These are phyloP conservation scores for Podarcis muralis DNA, from an alignment of 2,113 vertebrate genomes.

Conservation along the genomic window DNA sequence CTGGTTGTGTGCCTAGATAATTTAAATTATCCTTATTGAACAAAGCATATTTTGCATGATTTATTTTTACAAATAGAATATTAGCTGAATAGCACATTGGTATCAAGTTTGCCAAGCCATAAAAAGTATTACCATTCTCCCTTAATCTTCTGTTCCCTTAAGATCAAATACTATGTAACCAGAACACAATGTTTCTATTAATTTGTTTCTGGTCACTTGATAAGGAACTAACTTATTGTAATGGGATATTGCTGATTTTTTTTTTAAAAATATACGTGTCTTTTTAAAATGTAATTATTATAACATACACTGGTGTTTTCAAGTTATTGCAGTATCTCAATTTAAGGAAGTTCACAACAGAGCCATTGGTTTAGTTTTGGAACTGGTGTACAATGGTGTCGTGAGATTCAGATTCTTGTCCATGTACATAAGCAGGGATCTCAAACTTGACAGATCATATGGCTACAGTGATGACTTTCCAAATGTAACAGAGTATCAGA, in stretches of 20 bases:
- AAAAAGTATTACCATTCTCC: not conserved
- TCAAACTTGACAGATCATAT: not conserved
- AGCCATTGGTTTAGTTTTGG: not conserved
- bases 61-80: not conserved
- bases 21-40: conserved; percentile 47
- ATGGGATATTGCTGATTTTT: not conserved
- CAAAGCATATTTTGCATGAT: conserved; percentile 69
- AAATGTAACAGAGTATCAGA: not conserved
- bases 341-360: not conserved
- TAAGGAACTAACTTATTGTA: not conserved
- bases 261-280: not conserved
- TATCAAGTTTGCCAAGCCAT: not conserved
- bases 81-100: not conserved
- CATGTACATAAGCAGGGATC: not conserved
- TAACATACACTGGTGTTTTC: not conserved
- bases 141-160: not conserved
- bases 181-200: not conserved
- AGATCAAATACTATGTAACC: not conserved
- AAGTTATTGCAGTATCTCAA: not conserved
- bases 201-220: not conserved
- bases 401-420: not conserved
- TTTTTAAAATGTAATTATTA: not conserved
- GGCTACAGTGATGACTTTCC: not conserved
- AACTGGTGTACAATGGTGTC: not conserved
- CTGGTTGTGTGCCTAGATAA: conserved; percentile 62